phyloP scores from a whole-genome alignment of 2,113 vertebrate genomes.

The Pteruthius melanotis region DNA sequence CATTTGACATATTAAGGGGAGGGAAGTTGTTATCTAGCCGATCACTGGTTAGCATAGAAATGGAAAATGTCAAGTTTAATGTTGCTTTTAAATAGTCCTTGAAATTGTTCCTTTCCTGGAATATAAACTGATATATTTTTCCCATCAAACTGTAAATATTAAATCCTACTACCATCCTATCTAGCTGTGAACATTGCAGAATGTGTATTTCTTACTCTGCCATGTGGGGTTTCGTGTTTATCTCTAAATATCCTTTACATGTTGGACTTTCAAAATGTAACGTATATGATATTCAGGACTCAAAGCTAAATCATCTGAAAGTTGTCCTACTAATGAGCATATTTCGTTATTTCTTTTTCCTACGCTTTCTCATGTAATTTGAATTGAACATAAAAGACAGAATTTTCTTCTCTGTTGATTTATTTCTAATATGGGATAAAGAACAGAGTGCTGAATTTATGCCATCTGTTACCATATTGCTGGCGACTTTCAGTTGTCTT shows the following conservation, averaged over 20 bases:
- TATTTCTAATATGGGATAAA: not conserved
- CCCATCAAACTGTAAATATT: not conserved
- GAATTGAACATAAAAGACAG: not conserved
- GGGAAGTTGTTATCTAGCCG: not conserved
- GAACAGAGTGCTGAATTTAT: not conserved
- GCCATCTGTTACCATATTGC: not conserved
- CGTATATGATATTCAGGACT: not conserved
- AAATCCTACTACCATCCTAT: not conserved
- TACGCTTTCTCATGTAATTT: not conserved
- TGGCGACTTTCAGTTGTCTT: not conserved
- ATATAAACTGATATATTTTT: not conserved
- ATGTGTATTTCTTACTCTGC: not conserved
- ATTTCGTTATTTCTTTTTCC: not conserved
- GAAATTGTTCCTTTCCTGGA: not conserved
- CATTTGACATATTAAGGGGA: not conserved
- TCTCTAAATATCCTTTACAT: not conserved
- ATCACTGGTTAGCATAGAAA: not conserved
- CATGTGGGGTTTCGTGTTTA: not conserved
- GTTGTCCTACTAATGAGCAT: not conserved
- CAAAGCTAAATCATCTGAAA: not conserved
- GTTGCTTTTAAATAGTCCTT: not conserved
- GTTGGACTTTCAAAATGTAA: not conserved
- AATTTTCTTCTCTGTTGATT: not conserved
- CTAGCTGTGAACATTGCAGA: not conserved
- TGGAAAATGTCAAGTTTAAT: not conserved